Evolutionary conservation across 1,140 invertebrate genomes (phyloP), one percentile per base, ranked within the genome.

Genomic region (Drosophila willistoni): DNA sequence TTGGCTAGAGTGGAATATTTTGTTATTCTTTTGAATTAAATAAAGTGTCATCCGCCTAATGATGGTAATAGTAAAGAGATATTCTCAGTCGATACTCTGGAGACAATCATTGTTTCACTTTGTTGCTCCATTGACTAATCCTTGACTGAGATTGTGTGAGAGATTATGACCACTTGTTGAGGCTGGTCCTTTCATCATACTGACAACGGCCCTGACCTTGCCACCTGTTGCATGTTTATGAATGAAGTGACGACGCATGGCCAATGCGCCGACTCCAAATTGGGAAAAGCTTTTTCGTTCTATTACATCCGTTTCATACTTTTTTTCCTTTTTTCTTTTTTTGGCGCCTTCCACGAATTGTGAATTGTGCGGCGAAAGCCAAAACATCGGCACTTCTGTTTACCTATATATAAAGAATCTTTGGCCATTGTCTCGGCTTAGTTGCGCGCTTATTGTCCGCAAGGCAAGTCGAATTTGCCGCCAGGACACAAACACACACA

Each of bases 361-460:
- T 17, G 44, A 47, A 47, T 51, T 74, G 68, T 14, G 33, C 65
- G 77, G 69, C 76, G 62, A 73, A 64, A 29, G 17, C 17, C 44
- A 51, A 51, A 51, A 51, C 44, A 51, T 51, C 44, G 44, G 44
- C 44, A 4, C 22, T 22, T 42, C 59, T 29, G 29, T 14, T 66
- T 42, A 70, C 41, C 51, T 44, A 68, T 69, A 80, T 87, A 87
- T 65, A 87, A 89, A 55, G 70, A 76, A 66, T 66, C 34, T 59
- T 33, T 59, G 29, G 59, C 68, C 79, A 77, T 83, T 89, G 84
- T 77, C 80, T 83, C 77, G 79, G 69, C 80, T 87, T 83, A 87
- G 84, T 89, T 89, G 60, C 77, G 76, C 84, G 80, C 84, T 69
- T 57, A 77, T 79, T 79, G 84, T 80, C 83, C 68, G 70, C 59